These are phyloP conservation scores for Ranitomeya variabilis DNA, from an alignment of 2,113 vertebrate genomes.

Conservation along the genomic window DNA sequence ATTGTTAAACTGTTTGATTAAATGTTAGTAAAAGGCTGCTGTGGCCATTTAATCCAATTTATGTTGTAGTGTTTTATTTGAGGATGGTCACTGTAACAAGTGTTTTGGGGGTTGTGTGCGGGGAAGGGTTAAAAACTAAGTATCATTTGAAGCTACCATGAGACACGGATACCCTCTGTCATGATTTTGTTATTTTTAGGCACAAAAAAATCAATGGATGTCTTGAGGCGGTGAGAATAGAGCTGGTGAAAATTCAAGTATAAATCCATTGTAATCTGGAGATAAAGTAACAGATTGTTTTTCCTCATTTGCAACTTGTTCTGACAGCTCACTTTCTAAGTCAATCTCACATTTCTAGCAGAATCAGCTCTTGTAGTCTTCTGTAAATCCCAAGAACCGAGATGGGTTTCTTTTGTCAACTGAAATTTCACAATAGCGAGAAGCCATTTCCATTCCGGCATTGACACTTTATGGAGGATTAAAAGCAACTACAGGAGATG, in stretches of 20 bases:
- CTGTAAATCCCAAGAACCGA: constrained; percentile 4
- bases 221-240: neutral
- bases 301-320: neutral
- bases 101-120: too few relatives aligned
- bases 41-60: too few relatives aligned
- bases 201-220: too few relatives aligned
- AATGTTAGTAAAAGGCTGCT: too few relatives aligned
- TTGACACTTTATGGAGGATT: constrained; percentile 21
- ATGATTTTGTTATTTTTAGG: too few relatives aligned
- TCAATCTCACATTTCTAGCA: neutral
- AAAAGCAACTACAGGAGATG: constrained; percentile 14
- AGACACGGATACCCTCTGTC: too few relatives aligned
- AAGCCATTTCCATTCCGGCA: neutral
- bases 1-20: too few relatives aligned
- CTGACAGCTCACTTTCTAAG: neutral
- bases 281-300: constrained; percentile 1
- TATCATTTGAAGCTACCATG: too few relatives aligned
- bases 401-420: constrained; percentile 32
- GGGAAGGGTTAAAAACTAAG: too few relatives aligned
- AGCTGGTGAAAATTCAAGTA: neutral
- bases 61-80: too few relatives aligned
- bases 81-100: too few relatives aligned
- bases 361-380: neutral
- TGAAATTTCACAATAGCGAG: constrained; percentile 19
- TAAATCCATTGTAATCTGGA: neutral